Base-by-base conservation (phyloP, 2,888 invertebrate species). In the Doris montereyensis region DNA sequence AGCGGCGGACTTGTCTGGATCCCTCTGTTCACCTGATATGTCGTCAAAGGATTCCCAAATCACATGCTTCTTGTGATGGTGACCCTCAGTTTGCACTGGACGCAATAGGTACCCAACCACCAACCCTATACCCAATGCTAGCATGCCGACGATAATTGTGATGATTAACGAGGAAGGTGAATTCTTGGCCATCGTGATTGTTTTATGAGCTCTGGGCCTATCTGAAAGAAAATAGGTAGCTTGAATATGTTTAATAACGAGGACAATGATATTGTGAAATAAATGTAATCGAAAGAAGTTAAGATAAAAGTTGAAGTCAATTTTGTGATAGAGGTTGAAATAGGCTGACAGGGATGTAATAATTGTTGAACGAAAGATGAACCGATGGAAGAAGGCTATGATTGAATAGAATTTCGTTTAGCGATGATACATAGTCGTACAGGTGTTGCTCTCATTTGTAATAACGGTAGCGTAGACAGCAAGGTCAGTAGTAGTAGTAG, bases 41-140 rank as follows among this genome's bases (percentile, higher is more conserved):
- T 65, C 3, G 41, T 78, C 24, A 52, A 24, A 5, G 13, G 70
- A 32, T 13, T 52, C 30, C 24, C 21, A 8, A 68, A 73, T 68
- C 0, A 65, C 73, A 10, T 24, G 35, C 8, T 57, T 26, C 2
- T 24, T 34, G 26, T 60, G 24, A 30, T 58, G 77, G 0, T 41
- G 52, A 8, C 34, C 28, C 13, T 26, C 8, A 17, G 5, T 17
- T 13, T 17, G 4, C 0, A 68, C 70, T 3, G 83, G 78, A 13
- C 78, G 78, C 34, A 84, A 78, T 13, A 84, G 72, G 76, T 84
- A 84, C 26, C 84, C 84, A 13, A 84, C 81, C 10, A 84, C 82
- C 4, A 84, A 77, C 28, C 84, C 84, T 34, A 78, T 76, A 3
- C 84, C 84, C 60, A 84, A 68, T 3, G 81, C 73, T n/a, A 84